phyloP scores from a whole-genome alignment of 2,888 invertebrate species.

The Idaea biselata region DNA sequence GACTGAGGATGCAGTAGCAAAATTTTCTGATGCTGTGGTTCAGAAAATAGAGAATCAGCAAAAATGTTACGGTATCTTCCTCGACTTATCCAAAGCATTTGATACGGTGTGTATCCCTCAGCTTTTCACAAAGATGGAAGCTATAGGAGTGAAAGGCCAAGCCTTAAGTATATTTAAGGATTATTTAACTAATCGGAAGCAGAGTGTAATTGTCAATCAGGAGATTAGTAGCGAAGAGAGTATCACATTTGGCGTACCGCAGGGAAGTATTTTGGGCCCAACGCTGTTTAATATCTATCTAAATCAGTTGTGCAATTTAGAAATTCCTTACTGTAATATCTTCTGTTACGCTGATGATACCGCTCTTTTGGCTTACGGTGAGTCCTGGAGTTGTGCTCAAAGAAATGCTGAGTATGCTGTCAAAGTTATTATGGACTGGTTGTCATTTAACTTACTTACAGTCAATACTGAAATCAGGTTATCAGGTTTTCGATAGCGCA shows the following conservation, averaged over 20 bases:
- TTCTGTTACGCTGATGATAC: conserved; percentile 14
- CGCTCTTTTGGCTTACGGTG: conserved; percentile 7
- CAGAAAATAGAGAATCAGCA: neutral
- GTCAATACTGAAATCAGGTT: conserved; percentile 6
- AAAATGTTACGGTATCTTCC: neutral
- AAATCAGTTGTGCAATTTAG: neutral
- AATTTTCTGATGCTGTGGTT: neutral
- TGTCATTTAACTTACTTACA: conserved; percentile 5
- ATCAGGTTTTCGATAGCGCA: neutral
- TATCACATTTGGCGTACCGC: conserved; percentile 8
- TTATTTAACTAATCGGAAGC: conserved; percentile 8
- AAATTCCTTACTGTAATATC: conserved; percentile 6
- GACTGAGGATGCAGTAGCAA: neutral
- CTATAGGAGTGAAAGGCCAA: neutral
- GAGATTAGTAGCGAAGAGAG: conserved; percentile 6
- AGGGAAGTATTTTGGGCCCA: conserved; percentile 15
- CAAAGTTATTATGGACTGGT: conserved; percentile 4
- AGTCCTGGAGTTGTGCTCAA: neutral
- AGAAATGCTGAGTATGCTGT: neutral
- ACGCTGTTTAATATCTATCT: conserved; percentile 4
- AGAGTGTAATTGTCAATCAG: conserved; percentile 7
- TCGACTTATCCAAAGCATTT: neutral
- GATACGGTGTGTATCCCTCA: neutral
- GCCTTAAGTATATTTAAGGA: neutral
- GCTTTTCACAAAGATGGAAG: neutral